Base-by-base conservation (phyloP, 2,797 vertebrate species). In the Acestrorhynchus altus region DNA sequence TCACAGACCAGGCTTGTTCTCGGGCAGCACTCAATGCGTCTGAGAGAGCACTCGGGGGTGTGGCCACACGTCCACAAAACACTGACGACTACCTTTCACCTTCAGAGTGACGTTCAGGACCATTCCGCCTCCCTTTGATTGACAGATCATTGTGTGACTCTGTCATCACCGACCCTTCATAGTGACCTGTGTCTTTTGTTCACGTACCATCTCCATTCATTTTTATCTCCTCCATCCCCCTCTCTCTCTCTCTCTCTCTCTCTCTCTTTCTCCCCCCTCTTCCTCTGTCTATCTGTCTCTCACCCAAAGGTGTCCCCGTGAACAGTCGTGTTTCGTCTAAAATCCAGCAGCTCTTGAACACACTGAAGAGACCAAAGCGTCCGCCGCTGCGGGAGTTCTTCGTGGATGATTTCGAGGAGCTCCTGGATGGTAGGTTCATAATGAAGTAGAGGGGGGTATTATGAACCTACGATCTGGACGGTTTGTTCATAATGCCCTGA, bases 291-390 rank as follows among this genome's bases (percentile, higher is more conserved):
- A 51, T 52, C 73, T 60, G 54, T 51, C 77, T 84, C 49, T 83
- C 76, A 85, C 82, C 84, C 87, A 12, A 89, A 99, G 97, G 97
- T 84, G 96, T 98, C 75, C 96, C 97, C 7, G 96, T 97, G 87
- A 97, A 93, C 90, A 98, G 97, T 90, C 95, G 97, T 72, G 97
- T 99, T 77, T 99, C 97, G 76, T 98, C 96, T 79, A 99, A 97
- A 91, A 99, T 99, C 91, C 97, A 98, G 89, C 97, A 99, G 90
- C 94, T 99, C 80, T 93, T 99, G 26, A 97, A 98, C 85, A 98
- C 97, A 16, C 92, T 99, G 89, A 98, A 97, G 92, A 94, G 96
- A 87, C 97, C 97, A 2, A 98, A 98, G 88, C 95, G 97, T 10
- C 97, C 96, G 0, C 97, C 97, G 0, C 86, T 99, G 86, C 93